These are phyloP conservation scores for Biston betularia DNA, from an alignment of 2,888 invertebrate species.

Conservation along the genomic window DNA sequence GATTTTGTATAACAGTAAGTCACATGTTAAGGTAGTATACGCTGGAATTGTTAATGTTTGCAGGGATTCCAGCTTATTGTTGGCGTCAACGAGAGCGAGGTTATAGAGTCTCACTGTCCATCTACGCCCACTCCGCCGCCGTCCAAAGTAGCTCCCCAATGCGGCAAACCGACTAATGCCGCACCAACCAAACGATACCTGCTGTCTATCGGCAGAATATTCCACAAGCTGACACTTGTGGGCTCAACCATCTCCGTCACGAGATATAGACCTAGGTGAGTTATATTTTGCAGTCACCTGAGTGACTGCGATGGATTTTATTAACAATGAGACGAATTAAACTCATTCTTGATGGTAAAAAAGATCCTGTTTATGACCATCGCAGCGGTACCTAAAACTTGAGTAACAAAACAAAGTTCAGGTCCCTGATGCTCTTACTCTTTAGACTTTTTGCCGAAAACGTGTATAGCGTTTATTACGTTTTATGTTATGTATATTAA, in stretches of 20 bases:
- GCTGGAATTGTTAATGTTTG: conserved; percentile 20
- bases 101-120: conserved; percentile 73
- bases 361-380: too few species aligned
- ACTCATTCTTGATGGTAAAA: too few species aligned
- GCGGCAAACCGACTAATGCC: conserved; percentile 66
- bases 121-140: conserved; percentile 74
- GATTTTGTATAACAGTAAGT: neutral
- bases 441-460: too few species aligned
- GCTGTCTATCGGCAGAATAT: conserved; percentile 97
- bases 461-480: too few species aligned
- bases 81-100: conserved; percentile 79
- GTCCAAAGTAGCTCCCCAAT: conserved; percentile 80
- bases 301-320: too few species aligned
- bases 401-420: too few species aligned
- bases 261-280: conserved; percentile 95
- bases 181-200: conserved; percentile 90
- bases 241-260: conserved; percentile 97
- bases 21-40: neutral
- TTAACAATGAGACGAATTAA: too few species aligned
- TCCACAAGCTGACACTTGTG: conserved; percentile 95
- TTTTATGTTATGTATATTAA: too few species aligned
- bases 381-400: too few species aligned
- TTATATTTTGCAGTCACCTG: neutral
- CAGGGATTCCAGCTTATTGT: conserved; percentile 94
- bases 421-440: too few species aligned